phyloP scores from a whole-genome alignment of 2,888 invertebrate species.

The Antheraea assamensis region DNA sequence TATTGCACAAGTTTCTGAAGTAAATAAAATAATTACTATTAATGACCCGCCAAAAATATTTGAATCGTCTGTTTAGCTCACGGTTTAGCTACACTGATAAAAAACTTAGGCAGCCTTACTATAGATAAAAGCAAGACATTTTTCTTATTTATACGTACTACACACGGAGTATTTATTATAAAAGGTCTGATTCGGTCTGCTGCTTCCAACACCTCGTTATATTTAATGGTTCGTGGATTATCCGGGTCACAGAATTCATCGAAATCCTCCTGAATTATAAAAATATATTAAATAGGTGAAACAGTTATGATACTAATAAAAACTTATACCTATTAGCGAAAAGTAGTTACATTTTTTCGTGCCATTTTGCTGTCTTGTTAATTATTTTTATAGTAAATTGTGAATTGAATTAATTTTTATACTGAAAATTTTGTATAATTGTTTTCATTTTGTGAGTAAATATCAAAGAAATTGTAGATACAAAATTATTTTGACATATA shows the following conservation, averaged over 20 bases:
- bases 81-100: too few relatives aligned
- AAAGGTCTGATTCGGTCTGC: slow-evolving; percentile 41
- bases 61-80: too few relatives aligned
- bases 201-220: slow-evolving; percentile 56
- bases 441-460: not conserved
- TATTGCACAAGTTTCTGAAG: too few relatives aligned
- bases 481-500: not conserved
- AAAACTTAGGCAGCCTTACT: too few relatives aligned
- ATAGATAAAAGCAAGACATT: not conserved
- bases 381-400: not conserved
- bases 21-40: too few relatives aligned
- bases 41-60: too few relatives aligned
- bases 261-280: slow-evolving; percentile 60
- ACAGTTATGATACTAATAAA: not conserved
- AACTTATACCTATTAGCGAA: not conserved
- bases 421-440: not conserved
- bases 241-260: slow-evolving; percentile 71
- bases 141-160: slow-evolving; percentile 44
- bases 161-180: slow-evolving; percentile 53
- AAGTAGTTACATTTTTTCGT: slow-evolving; percentile 43
- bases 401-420: not conserved
- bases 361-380: slow-evolving; percentile 36
- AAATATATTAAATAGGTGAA: not conserved
- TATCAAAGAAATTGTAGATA: not conserved
- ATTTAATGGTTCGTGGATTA: slow-evolving; percentile 55